These are phyloP conservation scores for Ceratitis capitata DNA, from an alignment of 1,140 invertebrate species.

Conservation along the genomic window DNA sequence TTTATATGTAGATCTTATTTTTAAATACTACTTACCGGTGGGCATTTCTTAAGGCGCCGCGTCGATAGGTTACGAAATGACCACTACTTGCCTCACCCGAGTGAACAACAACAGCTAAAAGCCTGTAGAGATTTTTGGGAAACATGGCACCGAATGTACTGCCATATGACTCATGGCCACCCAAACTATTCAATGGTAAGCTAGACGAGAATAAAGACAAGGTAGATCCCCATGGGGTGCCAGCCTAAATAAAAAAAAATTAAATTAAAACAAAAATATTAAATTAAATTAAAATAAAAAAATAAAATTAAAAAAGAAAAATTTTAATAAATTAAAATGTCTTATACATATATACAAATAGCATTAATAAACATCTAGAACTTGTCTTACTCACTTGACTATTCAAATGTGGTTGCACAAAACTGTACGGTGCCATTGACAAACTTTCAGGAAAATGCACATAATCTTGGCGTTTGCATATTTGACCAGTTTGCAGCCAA, in stretches of 20 bases:
- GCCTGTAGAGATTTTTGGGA: conserved; percentile 71
- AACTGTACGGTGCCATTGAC: conserved; percentile 81
- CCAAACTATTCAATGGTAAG: conserved; percentile 59
- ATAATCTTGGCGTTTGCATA: conserved; percentile 85
- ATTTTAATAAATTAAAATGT: too few relatives aligned
- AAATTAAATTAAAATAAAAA: neutral
- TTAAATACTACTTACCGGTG: conserved; percentile 63
- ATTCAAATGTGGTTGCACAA: conserved; percentile 69
- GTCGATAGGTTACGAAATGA: conserved; percentile 91
- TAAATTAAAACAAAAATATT: neutral
- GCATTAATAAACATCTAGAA: too few relatives aligned
- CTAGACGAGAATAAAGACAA: conserved; percentile 62
- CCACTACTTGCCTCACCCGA: conserved; percentile 85
- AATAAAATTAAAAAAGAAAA: too few relatives aligned
- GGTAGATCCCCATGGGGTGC: conserved; percentile 63
- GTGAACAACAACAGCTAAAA: conserved; percentile 89
- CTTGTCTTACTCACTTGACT: conserved; percentile 61
- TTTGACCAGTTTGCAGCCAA: conserved; percentile 78
- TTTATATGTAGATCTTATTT: too few relatives aligned
- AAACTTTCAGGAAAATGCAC: conserved; percentile 87
- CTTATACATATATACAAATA: neutral
- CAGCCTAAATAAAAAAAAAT: conserved; percentile 48
- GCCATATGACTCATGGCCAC: neutral
- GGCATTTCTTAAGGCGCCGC: conserved; percentile 72
- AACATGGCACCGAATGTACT: conserved; percentile 63